Base-by-base conservation (phyloP, 1,140 invertebrate genomes). In the Brachionus manjavacas region DNA sequence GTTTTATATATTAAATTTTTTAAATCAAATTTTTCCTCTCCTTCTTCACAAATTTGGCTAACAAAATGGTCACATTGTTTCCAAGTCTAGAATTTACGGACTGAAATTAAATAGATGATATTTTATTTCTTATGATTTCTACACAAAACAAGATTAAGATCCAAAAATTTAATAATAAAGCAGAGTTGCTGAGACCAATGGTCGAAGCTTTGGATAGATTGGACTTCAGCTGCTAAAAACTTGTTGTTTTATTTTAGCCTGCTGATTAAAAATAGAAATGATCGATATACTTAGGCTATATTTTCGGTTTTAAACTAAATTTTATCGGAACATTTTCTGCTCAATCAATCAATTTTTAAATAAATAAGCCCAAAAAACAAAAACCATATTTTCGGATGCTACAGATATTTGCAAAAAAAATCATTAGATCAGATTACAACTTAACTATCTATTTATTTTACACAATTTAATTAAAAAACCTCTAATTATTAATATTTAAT, bases 361-460 rank as follows among this genome's bases (percentile, higher is more conserved):
- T 16, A 8, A 55, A 55, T 55, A 55, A 55, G 23, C 52, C 16
- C 52, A 4, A 55, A 55, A 46, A 16, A 55, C 52, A 16, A 55
- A 16, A 55, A 20, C 52, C 52, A 55, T 55, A 55, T 55, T 55
- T 55, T 20, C 7, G 23, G 52, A 55, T 4, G 52, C n/a, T n/a
- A 55, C 4, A 35, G 31, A 35, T 55, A 46, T 55, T n/a, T 55
- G 16, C 6, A 55, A n/a, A 55, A 55, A 16, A 55, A 55, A 55
- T 7, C 2, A 28, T 68, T 72, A 72, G 41, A 72, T 72, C 68
- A 72, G 8, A 72, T 72, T 72, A 72, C 68, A 72, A 72, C 31
- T 72, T 72, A 16, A 55, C 64, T 68, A 28, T 28, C 23, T 68
- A 9, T 68, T 28, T 31, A 14, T 72, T n/a, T 39, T 39, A n/a